Conservation (phyloP, 2,113 vertebrate species). For the Epinephelus moara region DNA sequence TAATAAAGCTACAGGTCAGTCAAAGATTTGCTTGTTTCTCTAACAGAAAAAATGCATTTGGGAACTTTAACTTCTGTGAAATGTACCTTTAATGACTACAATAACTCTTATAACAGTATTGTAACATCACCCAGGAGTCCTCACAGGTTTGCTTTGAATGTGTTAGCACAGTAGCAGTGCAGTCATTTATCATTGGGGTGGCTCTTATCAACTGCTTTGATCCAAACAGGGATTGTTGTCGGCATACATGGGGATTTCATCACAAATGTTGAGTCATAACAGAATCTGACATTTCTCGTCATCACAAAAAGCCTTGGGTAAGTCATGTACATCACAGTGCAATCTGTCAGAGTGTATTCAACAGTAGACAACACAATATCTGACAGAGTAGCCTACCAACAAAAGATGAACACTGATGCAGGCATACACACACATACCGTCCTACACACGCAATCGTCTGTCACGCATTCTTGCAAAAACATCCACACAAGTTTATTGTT, state of each 20-base stretch:
- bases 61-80: constrained; percentile 1
- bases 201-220: constrained; percentile 17
- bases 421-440: constrained; percentile 8
- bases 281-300: not conserved
- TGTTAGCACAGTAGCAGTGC: not conserved
- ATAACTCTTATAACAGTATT: not conserved
- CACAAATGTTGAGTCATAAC: constrained; percentile 32
- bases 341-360: constrained; percentile 41
- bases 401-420: constrained; percentile 46
- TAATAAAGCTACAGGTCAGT: constrained; percentile 31
- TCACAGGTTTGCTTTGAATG: constrained; percentile 13
- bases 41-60: not conserved
- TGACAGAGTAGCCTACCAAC: constrained; percentile 43
- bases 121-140: not conserved
- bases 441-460: constrained; percentile 5
- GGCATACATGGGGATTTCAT: constrained; percentile 10
- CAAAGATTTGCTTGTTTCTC: not conserved
- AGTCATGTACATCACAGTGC: constrained; percentile 36
- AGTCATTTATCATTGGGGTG: not conserved
- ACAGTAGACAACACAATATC: constrained; percentile 32
- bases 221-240: constrained; percentile 18
- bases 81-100: not conserved
- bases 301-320: constrained; percentile 31
- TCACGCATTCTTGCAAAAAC: constrained; percentile 36
- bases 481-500: constrained; percentile 50